A percentile compares a stretch with the other conserved stretches of the same genome.
Conservation (phyloP, 2,113 vertebrate species). For the Aphyosemion australe region DNA sequence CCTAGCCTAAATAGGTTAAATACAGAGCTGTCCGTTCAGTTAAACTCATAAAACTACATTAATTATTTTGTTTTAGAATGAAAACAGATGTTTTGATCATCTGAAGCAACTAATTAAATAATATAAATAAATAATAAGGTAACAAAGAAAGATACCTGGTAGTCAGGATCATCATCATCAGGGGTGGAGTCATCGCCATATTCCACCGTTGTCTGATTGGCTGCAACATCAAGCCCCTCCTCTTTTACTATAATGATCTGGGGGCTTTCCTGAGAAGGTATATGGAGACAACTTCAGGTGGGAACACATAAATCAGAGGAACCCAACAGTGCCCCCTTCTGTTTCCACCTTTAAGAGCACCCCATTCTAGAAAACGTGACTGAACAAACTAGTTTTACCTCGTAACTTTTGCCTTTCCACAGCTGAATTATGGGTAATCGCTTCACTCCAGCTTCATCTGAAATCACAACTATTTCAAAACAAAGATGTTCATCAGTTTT, state of each 20-base stretch:
- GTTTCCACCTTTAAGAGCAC: too few species aligned
- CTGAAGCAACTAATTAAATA: too few species aligned
- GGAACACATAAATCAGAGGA: not conserved
- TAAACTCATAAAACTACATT: too few species aligned
- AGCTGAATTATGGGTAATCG: conserved; percentile 59
- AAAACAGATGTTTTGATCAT: too few species aligned
- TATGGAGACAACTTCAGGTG: not conserved
- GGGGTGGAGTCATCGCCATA: conserved; percentile 20
- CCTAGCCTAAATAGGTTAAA: too few species aligned
- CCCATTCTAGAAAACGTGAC: too few species aligned
- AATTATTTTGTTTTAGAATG: too few species aligned
- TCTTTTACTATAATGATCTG: conserved; percentile 56
- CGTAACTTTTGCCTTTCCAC: conserved; percentile 52
- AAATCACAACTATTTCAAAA: conserved; percentile 6
- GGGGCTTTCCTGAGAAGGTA: conserved; percentile 45
- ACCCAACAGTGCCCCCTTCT: too few species aligned
- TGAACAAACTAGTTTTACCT: too few species aligned
- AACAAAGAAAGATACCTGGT: conserved; percentile 32
- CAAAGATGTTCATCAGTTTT: not conserved
- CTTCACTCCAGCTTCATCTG: conserved; percentile 40
- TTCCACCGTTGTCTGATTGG: conserved; percentile 19
- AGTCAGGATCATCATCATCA: conserved; percentile 47
- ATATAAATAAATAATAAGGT: not conserved
- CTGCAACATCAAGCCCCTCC: conserved; percentile 50
- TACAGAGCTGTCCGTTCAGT: too few species aligned